phyloP scores from a whole-genome alignment of 2,113 vertebrate species.

The Pogonocichla stellata region DNA sequence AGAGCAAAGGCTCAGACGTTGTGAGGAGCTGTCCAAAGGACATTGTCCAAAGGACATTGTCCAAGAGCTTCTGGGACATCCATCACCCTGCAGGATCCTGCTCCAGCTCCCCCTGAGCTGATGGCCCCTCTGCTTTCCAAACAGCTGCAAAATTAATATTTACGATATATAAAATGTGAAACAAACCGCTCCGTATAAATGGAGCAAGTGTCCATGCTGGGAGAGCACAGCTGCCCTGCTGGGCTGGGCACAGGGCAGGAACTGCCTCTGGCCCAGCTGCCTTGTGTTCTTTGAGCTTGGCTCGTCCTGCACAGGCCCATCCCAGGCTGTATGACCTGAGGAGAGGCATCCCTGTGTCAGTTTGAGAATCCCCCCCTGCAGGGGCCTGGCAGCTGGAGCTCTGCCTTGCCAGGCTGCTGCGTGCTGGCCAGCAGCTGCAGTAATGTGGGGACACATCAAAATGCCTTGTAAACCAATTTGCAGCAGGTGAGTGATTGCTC shows the following conservation, averaged over 20 bases:
- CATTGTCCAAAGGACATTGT: too few relatives aligned
- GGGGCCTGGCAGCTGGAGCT: neutral
- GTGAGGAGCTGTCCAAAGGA: too few relatives aligned
- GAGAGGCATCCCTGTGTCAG: fast-evolving
- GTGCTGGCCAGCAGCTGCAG: neutral
- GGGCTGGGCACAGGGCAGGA: neutral
- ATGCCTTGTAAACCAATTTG: constrained; percentile 49
- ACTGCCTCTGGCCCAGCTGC: neutral
- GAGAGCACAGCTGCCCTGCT: fast-evolving
- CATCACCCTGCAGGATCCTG: fast-evolving
- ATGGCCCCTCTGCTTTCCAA: neutral
- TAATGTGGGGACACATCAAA: neutral
- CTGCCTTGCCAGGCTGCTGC: neutral
- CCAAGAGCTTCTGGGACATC: neutral
- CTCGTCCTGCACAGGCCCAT: fast-evolving
- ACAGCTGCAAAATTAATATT: neutral
- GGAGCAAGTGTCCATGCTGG: neutral
- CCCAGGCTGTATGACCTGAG: neutral
- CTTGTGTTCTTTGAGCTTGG: neutral
- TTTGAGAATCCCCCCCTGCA: neutral
- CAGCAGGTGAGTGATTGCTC: constrained; percentile 31
- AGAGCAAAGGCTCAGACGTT: fast-evolving
- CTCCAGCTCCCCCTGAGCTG: neutral
- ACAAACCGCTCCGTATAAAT: too few relatives aligned
- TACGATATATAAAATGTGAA: too few relatives aligned